Percentiles rank a stretch among this genome's conserved stretches.
Conservation (phyloP, 2,888 invertebrate species). For the Stenodema calcarata region DNA sequence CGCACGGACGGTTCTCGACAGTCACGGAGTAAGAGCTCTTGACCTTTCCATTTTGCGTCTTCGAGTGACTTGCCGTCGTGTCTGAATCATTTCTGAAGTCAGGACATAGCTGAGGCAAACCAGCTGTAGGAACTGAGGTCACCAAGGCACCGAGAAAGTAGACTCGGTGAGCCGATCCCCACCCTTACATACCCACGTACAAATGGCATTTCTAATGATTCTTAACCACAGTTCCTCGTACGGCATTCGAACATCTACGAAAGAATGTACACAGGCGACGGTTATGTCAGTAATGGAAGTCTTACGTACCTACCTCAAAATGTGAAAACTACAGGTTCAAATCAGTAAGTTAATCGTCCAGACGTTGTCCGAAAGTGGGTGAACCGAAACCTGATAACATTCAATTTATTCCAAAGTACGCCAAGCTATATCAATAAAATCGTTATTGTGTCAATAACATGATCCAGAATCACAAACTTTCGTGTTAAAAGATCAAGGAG, state of each 20-base stretch:
- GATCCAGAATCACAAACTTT: too few species aligned
- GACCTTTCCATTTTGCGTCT: neutral
- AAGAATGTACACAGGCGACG: neutral
- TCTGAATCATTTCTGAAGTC: neutral
- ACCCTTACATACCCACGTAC: neutral
- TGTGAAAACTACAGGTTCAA: too few species aligned
- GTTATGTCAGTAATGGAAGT: neutral
- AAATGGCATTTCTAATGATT: neutral
- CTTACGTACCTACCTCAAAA: neutral
- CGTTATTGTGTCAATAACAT: too few species aligned
- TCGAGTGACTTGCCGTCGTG: neutral
- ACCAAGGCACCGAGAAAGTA: neutral
- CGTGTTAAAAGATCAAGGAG: too few species aligned
- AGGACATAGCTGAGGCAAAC: neutral
- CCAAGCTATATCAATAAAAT: too few species aligned
- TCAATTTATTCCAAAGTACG: too few species aligned
- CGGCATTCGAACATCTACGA: neutral
- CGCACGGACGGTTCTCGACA: neutral
- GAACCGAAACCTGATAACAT: too few species aligned
- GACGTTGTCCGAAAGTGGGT: too few species aligned
- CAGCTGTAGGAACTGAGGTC: neutral
- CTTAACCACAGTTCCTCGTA: neutral
- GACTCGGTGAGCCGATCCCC: neutral
- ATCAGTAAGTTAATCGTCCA: too few species aligned
- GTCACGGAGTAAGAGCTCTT: neutral